Evolutionary conservation across 2,113 vertebrate genomes (phyloP).

Genomic region (Fregata magnificens): DNA sequence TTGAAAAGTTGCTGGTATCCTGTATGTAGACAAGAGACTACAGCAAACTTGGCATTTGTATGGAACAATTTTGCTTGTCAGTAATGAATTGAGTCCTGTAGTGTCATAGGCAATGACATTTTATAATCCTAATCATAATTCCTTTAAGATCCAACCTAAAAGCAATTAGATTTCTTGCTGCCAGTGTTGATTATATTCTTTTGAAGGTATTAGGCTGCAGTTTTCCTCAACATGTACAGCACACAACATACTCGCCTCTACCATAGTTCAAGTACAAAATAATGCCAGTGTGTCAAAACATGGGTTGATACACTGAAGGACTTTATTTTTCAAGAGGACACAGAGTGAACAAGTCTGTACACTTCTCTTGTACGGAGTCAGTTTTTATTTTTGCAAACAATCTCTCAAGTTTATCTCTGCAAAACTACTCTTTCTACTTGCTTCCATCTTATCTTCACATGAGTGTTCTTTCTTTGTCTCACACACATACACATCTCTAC

Average conservation of each 20-base stretch:
- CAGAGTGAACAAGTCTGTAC: background rate
- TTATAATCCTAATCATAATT: background rate
- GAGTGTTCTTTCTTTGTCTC: background rate
- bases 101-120: background rate
- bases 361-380: background rate
- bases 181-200: background rate
- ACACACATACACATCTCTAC: background rate
- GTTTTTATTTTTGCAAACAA: background rate
- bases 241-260: background rate
- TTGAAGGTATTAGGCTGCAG: background rate
- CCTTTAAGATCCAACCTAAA: background rate
- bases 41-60: background rate
- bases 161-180: background rate
- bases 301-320: background rate
- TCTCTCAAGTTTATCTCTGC: background rate
- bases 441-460: background rate
- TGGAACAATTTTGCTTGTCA: background rate
- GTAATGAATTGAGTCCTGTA: background rate
- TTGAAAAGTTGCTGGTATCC: background rate
- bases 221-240: background rate
- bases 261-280: background rate
- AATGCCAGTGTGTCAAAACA: background rate
- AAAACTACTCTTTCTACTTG: background rate
- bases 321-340: background rate
- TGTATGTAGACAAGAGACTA: background rate